These are phyloP conservation scores for Strongylocentrotus purpuratus DNA, from an alignment of 35 echinoderm and acorn worm genomes.

Conservation along the genomic window DNA sequence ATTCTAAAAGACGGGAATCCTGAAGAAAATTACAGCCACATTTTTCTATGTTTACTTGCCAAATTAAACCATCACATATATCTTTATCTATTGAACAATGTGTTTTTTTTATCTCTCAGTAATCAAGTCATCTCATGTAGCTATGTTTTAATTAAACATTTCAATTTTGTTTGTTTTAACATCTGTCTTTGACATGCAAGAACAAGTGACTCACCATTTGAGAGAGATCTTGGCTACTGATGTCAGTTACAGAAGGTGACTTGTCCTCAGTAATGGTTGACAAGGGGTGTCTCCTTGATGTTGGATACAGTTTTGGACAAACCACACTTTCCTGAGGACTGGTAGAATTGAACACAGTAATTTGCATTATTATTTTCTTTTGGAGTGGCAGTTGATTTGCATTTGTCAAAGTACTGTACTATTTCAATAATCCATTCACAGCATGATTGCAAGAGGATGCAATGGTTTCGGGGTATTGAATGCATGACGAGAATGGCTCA, in stretches of 20 bases:
- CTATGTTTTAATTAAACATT: too few relatives aligned
- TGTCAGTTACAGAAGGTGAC: background rate
- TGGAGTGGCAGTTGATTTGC: background rate
- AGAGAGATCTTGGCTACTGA: background rate
- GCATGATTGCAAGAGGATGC: background rate
- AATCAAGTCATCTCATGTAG: too few relatives aligned
- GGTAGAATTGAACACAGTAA: background rate
- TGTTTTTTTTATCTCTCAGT: too few relatives aligned
- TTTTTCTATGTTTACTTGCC: too few relatives aligned
- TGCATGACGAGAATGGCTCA: background rate
- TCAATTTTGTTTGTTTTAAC: too few relatives aligned
- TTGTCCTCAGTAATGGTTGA: constrained; percentile 3
- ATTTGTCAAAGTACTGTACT: background rate
- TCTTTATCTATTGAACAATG: too few relatives aligned
- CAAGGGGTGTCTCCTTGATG: background rate
- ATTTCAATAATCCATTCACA: too few relatives aligned
- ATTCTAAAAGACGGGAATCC: too few relatives aligned
- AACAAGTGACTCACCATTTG: background rate
- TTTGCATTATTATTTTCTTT: too few relatives aligned
- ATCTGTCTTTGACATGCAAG: too few relatives aligned
- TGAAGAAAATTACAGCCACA: too few relatives aligned
- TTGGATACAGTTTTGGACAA: background rate
- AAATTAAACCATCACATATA: too few relatives aligned
- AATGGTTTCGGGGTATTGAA: background rate
- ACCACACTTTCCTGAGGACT: background rate